Evolutionary conservation across 2,888 invertebrate species (phyloP).

Genomic region (Philaethria dido): DNA sequence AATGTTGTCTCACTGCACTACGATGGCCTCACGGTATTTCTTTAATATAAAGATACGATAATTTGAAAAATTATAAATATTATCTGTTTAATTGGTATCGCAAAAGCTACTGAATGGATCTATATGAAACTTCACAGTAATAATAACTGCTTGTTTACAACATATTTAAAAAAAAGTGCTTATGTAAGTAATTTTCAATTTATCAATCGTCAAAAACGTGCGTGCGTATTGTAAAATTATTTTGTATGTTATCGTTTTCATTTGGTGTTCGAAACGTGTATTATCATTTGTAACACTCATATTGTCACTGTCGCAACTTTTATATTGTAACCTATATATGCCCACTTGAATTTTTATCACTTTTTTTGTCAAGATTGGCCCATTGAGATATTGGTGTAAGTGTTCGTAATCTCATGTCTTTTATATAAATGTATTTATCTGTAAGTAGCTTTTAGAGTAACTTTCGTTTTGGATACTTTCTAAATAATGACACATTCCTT

Average conservation of each 20-base stretch:
- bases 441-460: neutral
- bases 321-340: slow-evolving; percentile 18
- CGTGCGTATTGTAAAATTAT: neutral
- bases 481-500: neutral
- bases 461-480: too few species aligned
- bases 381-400: neutral
- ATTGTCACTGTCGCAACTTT: slow-evolving; percentile 11
- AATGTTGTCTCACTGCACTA: too few species aligned
- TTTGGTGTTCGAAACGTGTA: neutral
- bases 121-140: too few species aligned
- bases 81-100: too few species aligned
- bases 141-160: too few species aligned
- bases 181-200: too few species aligned
- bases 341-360: slow-evolving; percentile 8
- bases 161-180: too few species aligned
- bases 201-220: neutral
- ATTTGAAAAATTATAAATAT: too few species aligned
- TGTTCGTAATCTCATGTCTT: neutral
- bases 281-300: neutral
- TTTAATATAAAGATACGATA: too few species aligned
- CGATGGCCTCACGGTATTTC: too few species aligned
- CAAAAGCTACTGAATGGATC: too few species aligned
- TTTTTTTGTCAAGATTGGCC: slow-evolving; percentile 13
- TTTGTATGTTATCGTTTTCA: slow-evolving; percentile 10
- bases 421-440: neutral